These are phyloP conservation scores for Troglohyphantes excavatus DNA, from an alignment of 2,888 invertebrate species.

Conservation along the genomic window DNA sequence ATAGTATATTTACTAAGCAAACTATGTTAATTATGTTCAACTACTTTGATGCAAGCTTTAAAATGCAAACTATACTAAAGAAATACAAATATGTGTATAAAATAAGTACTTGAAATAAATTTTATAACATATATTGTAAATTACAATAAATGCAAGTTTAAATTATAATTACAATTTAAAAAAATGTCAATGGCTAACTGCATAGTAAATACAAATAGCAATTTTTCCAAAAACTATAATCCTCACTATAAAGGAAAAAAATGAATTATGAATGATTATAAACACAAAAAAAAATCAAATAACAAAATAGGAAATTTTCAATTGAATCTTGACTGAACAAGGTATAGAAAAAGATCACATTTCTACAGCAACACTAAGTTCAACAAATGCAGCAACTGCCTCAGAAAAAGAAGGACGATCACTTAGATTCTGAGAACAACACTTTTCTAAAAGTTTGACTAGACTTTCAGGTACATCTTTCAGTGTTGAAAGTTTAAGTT, in stretches of 20 bases:
- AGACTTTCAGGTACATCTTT: conserved; percentile 82
- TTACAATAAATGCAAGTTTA: too few relatives aligned
- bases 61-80: too few relatives aligned
- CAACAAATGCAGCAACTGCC: conserved; percentile 79
- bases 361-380: conserved; percentile 60
- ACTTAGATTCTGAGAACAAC: conserved; percentile 82
- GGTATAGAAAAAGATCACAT: conserved; percentile 48
- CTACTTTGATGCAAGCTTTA: too few relatives aligned
- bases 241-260: conserved; percentile 2
- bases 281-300: background rate
- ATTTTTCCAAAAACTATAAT: conserved; percentile 2
- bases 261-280: background rate
- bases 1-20: too few relatives aligned
- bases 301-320: background rate
- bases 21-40: too few relatives aligned
- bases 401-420: conserved; percentile 83
- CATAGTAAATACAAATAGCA: too few relatives aligned
- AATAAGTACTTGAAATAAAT: too few relatives aligned
- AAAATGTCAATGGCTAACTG: too few relatives aligned
- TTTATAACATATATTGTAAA: too few relatives aligned
- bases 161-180: too few relatives aligned
- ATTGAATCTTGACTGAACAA: conserved; percentile 15
- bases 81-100: too few relatives aligned
- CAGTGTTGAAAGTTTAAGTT: conserved; percentile 80
- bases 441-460: conserved; percentile 81